phyloP scores from a whole-genome alignment of 2,113 vertebrate genomes.

The Cryptomyrus ogoouensis region DNA sequence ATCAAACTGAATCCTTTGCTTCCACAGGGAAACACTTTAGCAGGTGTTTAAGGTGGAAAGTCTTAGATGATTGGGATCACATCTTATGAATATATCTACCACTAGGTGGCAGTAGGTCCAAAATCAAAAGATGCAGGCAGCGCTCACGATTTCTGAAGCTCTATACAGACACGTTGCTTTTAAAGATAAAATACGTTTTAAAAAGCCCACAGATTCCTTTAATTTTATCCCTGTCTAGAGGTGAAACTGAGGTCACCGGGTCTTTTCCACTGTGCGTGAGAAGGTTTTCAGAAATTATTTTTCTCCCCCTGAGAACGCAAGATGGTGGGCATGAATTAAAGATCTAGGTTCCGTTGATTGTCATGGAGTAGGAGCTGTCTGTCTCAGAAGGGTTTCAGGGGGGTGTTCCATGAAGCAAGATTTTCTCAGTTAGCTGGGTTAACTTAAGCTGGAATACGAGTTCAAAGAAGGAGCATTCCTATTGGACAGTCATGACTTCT shows the following conservation, averaged over 20 bases:
- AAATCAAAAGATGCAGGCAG: not conserved
- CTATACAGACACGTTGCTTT: not conserved
- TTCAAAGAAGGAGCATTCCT: not conserved
- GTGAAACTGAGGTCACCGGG: not conserved
- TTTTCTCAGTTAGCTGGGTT: not conserved
- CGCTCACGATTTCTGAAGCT: not conserved
- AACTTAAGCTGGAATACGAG: not conserved
- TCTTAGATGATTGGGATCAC: not conserved
- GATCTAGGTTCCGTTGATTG: not conserved
- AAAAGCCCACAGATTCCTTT: not conserved
- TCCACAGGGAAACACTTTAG: not conserved
- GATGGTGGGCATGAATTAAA: not conserved
- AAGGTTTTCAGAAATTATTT: not conserved
- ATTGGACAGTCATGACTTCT: not conserved
- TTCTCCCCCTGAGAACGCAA: not conserved
- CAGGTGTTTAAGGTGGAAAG: not conserved
- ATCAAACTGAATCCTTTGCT: not conserved
- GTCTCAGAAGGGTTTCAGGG: not conserved
- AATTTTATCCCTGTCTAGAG: not conserved
- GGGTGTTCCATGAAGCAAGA: not conserved
- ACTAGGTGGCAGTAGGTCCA: slow-evolving; percentile 13
- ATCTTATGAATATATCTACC: not conserved
- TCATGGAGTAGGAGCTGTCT: not conserved
- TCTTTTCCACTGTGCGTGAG: not conserved
- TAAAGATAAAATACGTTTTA: not conserved